Evolutionary conservation across 2,113 vertebrate genomes (phyloP).

Genomic region (Taurulus bubalis): DNA sequence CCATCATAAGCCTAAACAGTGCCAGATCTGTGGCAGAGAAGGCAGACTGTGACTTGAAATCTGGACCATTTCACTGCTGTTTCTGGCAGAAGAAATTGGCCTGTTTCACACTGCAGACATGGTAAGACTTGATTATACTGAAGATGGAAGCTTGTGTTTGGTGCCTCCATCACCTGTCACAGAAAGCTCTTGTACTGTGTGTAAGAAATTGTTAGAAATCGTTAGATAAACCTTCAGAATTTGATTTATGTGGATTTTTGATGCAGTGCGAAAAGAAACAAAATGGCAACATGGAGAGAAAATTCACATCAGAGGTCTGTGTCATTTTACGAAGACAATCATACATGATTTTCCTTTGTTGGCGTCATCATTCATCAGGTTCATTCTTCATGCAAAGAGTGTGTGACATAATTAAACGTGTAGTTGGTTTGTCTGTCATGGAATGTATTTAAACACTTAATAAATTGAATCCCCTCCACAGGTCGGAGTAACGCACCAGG

Average conservation of each 20-base stretch:
- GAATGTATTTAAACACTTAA: background rate
- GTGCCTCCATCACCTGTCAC: background rate
- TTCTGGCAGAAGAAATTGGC: slow-evolving; percentile 24
- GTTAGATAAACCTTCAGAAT: background rate
- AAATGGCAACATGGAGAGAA: background rate
- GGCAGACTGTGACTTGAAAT: slow-evolving; percentile 33
- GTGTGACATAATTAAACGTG: background rate
- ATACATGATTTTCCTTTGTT: background rate
- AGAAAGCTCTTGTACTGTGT: background rate
- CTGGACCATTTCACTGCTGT: slow-evolving; percentile 19
- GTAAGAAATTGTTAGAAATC: slow-evolving; percentile 7
- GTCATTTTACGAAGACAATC: background rate
- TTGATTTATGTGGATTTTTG: background rate
- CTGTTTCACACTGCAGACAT: slow-evolving; percentile 4
- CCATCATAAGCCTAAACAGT: background rate
- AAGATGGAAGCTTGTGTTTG: slow-evolving; percentile 5
- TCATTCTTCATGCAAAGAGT: background rate
- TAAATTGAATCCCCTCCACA: background rate
- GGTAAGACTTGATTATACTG: slow-evolving; percentile 13
- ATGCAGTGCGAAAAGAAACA: background rate
- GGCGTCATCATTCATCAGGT: background rate
- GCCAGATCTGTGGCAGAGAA: slow-evolving; percentile 29
- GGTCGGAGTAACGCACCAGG: too few relatives aligned
- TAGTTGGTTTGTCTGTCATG: background rate
- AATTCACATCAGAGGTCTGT: background rate